Conservation (phyloP, 2,113 vertebrate genomes). For the Otocyon megalotis region DNA sequence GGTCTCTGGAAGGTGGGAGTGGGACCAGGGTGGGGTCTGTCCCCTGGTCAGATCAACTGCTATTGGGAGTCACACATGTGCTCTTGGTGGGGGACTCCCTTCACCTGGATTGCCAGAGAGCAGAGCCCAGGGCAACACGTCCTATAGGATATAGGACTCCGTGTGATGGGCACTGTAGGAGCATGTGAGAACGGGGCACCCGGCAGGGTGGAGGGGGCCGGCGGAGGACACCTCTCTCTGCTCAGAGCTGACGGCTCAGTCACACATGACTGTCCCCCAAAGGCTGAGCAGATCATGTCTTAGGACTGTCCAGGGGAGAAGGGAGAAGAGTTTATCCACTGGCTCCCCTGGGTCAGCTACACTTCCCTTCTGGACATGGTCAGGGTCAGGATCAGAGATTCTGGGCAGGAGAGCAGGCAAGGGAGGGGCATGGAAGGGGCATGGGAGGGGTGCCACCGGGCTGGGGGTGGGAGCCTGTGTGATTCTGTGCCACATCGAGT, state of each 20-base stretch:
- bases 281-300: background rate
- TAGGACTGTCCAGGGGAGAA: background rate
- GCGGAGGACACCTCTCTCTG: background rate
- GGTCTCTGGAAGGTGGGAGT: background rate
- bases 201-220: background rate
- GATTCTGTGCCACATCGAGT: background rate
- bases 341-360: background rate
- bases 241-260: background rate
- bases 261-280: background rate
- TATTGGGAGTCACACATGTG: background rate
- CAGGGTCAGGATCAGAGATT: background rate
- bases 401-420: background rate
- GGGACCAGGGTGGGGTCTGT: background rate
- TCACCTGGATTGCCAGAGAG: background rate
- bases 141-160: background rate
- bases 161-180: background rate
- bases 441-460: too few relatives aligned
- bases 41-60: background rate
- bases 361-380: background rate
- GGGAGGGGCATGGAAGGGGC: too few relatives aligned
- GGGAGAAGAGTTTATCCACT: background rate
- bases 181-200: background rate
- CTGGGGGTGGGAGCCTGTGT: accelerated
- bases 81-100: background rate
- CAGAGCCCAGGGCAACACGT: background rate